Base-by-base conservation (phyloP, 2,797 vertebrate genomes). In the Pseudomugil tenellus region DNA sequence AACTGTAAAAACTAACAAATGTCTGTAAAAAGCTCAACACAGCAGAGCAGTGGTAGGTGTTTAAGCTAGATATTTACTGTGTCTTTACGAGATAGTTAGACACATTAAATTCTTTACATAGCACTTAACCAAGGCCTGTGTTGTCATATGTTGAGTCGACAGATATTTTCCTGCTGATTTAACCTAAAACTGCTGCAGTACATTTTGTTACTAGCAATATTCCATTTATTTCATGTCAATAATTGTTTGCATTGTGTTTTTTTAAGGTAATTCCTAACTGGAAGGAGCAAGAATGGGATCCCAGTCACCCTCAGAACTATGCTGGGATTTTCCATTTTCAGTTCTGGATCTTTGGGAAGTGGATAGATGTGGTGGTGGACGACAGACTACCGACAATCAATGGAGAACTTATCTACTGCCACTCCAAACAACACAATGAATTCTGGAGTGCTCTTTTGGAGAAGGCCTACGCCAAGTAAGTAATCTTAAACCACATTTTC, bases 401-500 rank as follows among this genome's bases (percentile, higher is more conserved):
- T 0, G 93, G 95, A 58, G 81, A 94, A 6, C 88, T 98, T 72
- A 94, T 98, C 76, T 99, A 96, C 93, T 99, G 97, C 81, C 95
- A 91, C 70, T 99, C 97, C 0, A 97, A 95, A 6, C 79, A 91
- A 43, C 89, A 88, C 26, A 97, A 97, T 11, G 97, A 99, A 70
- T 98, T 97, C 92, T 99, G 97, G 97, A 97, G 96, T 0, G 96
- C 97, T 3, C 81, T 98, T 28, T 59, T 99, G 85, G 97, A 99
- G 88, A 99, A 99, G 69, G 97, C 97, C 31, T 99, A 99, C 29
- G 96, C 97, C 49, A 99, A 99, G 97, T 99, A 86, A 88, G 96
- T 86, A 1, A 34, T 43, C 19, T 5, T 19, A 1, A 21, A 63
- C 21, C 19, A n/a, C 2, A 55, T n/a, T 53, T 8, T 29, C 3